These are phyloP conservation scores for Zosterops lateralis DNA, from an alignment of 2,113 vertebrate genomes.

Conservation along the genomic window DNA sequence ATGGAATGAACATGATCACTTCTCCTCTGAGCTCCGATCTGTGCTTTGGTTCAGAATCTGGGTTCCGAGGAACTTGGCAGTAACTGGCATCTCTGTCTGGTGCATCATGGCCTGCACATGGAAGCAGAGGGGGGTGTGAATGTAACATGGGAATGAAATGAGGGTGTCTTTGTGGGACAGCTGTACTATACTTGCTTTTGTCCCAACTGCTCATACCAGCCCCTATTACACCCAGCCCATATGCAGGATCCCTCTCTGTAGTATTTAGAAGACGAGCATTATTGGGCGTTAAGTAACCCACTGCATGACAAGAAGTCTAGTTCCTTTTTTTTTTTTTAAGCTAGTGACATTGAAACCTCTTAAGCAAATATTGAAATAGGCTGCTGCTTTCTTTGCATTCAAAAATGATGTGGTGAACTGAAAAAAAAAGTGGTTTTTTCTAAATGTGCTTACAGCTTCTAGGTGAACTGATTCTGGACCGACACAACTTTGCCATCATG, in stretches of 20 bases:
- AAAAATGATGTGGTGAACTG: not conserved
- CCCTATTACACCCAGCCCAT: not conserved
- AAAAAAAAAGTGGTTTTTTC: not conserved
- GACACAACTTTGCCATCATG: constrained; percentile 96
- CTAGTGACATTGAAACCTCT: not conserved
- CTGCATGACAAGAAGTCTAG: not conserved
- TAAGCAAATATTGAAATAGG: not conserved
- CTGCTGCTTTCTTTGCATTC: not conserved
- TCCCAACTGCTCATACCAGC: not conserved
- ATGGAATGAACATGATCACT: not conserved
- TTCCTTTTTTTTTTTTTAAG: not conserved
- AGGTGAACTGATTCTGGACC: constrained; percentile 92
- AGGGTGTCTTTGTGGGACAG: not conserved
- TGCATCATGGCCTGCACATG: not conserved
- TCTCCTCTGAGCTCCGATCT: not conserved
- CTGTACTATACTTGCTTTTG: not conserved
- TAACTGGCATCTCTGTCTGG: not conserved
- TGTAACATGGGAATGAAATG: not conserved
- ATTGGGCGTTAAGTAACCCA: not conserved
- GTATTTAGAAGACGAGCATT: not conserved
- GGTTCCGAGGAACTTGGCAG: not conserved
- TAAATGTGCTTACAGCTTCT: constrained; percentile 77
- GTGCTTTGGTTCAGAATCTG: not conserved
- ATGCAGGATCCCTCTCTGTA: not conserved
- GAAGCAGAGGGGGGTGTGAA: not conserved